Base-by-base conservation (phyloP, 92 coral and sea anemone species). In the Palythoa grandis region DNA sequence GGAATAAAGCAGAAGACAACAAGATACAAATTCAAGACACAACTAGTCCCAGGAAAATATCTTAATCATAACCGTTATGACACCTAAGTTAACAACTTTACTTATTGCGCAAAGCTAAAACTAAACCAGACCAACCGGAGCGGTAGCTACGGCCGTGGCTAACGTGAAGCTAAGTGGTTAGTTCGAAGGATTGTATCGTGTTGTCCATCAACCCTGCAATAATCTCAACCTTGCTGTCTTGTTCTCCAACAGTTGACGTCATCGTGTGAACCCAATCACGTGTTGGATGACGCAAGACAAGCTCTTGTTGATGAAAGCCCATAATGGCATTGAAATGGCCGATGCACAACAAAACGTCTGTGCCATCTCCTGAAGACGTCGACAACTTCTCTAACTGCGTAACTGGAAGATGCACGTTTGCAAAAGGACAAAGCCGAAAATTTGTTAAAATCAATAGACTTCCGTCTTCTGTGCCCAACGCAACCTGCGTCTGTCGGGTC, bases 261-360 rank as follows among this genome's bases (percentile, higher is more conserved):
- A 94, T 83, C 12, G 95, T 78, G 38, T 78, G 92, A 52, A 94
- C 86, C 97, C 97, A 94, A 48, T 94, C 97, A 13, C 79, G 83
- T 50, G 95, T 94, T 56, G 78, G 78, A 23, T 89, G 87, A 38
- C 66, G 79, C 38, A 75, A 87, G 20, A 94, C 88, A n/a, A 92
- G 87, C 40, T 85, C 86, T 72, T 92, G 95, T 14, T 86, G 79
- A 25, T 87, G 90, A 68, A 89, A 92, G 52, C 90, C 89, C 91
- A 94, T 52, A 56, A 94, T 48, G 61, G 95, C 92, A 70, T 94
- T 92, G 87, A 94, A 94, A 83, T 94, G 91, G 25, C 97, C 97
- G 40, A 90, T 77, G 58, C 97, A 92, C 71, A 94, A 25, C 61
- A 94, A 58, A 77, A 90, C 74, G 83, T 94, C 97, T 71, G 78